phyloP scores from a whole-genome alignment of 2,797 vertebrate species.

The Poecile montanus region DNA sequence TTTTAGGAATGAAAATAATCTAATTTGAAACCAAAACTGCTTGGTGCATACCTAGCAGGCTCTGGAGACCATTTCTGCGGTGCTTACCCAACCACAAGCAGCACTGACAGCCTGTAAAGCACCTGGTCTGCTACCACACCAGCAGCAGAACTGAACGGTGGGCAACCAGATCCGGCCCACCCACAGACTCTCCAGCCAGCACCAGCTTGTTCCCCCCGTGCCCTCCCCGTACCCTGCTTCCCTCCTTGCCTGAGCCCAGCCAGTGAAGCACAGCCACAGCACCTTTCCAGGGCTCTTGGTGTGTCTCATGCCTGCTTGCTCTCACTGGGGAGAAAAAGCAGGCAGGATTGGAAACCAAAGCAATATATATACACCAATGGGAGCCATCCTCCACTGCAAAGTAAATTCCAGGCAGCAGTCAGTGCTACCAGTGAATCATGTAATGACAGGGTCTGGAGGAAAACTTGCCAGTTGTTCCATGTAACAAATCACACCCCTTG shows the following conservation, averaged over 20 bases:
- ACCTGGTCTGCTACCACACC: background rate
- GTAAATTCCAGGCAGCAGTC: background rate
- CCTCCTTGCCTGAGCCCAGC: background rate
- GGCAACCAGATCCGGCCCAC: background rate
- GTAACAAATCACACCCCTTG: background rate
- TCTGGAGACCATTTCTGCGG: background rate
- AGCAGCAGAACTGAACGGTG: background rate
- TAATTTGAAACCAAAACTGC: background rate
- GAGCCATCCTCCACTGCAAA: background rate
- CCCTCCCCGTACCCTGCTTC: background rate
- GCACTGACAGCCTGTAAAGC: background rate
- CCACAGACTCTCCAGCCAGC: background rate
- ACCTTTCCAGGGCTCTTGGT: background rate
- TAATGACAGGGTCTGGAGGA: background rate
- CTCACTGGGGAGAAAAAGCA: background rate
- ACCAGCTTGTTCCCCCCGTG: background rate
- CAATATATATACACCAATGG: background rate
- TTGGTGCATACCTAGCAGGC: background rate
- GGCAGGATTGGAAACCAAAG: background rate
- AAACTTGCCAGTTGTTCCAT: background rate
- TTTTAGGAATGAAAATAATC: background rate
- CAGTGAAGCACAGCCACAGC: accelerated
- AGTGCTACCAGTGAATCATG: background rate
- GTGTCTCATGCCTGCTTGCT: background rate
- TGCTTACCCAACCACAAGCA: background rate